Percentiles rank a stretch among this genome's conserved stretches.
These are phyloP conservation scores for Laspeyria flexula DNA, from an alignment of 2,888 invertebrate genomes.

Conservation along the genomic window DNA sequence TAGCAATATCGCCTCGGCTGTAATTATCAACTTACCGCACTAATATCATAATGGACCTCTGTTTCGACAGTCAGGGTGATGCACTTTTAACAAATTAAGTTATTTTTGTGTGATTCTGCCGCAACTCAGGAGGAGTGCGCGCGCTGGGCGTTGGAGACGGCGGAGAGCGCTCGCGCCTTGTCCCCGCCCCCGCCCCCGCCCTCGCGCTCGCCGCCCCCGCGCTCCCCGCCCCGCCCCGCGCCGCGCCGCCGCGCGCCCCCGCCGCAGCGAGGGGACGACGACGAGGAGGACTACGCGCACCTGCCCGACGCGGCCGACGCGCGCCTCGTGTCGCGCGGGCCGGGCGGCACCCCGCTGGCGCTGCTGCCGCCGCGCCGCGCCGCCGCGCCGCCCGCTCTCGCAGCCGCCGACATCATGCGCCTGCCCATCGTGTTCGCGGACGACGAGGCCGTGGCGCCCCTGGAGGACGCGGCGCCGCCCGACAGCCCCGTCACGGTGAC, in stretches of 20 bases:
- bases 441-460: constrained; percentile 62
- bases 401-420: constrained; percentile 83
- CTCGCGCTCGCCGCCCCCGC: not conserved
- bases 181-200: not conserved
- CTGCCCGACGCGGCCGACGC: constrained; percentile 14
- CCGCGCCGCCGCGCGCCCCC: constrained; percentile 58
- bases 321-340: constrained; percentile 56
- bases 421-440: constrained; percentile 88
- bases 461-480: constrained; percentile 14
- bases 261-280: constrained; percentile 36
- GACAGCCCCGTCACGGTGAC: constrained; percentile 39
- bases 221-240: constrained; percentile 42
- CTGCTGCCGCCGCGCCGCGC: constrained; percentile 52
- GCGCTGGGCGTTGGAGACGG: constrained; percentile 58
- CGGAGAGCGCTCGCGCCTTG: constrained; percentile 24
- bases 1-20: too few species aligned
- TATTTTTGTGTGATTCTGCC: too few species aligned
- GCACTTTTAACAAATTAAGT: too few species aligned
- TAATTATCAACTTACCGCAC: too few species aligned
- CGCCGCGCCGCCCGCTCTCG: constrained; percentile 27
- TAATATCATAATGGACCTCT: too few species aligned
- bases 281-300: constrained; percentile 6
- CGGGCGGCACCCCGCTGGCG: constrained; percentile 61
- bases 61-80: too few species aligned
- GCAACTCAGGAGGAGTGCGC: constrained; percentile 69